phyloP scores from a whole-genome alignment of 2,888 invertebrate species.

The Lasioglossum malachurum region DNA sequence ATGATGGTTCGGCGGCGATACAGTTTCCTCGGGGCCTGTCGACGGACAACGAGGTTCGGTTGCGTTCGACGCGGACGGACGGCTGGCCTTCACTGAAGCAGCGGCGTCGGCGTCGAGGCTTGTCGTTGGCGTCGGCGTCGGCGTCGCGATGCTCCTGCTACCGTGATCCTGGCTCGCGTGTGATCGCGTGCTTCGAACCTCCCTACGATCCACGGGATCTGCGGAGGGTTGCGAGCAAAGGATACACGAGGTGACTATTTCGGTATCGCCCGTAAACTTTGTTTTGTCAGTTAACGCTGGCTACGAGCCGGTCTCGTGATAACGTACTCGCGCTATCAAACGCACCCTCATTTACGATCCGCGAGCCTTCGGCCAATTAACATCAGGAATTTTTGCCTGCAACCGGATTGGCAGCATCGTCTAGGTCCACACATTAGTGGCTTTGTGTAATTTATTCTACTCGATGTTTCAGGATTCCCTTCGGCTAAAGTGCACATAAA shows the following conservation, averaged over 20 bases:
- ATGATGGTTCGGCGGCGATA: conserved; percentile 71
- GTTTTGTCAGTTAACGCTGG: conserved; percentile 34
- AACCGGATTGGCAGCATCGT: too few species aligned
- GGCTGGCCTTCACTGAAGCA: conserved; percentile 78
- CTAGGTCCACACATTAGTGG: too few species aligned
- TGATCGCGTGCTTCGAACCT: conserved; percentile 78
- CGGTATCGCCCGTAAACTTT: conserved; percentile 21
- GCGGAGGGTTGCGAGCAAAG: conserved; percentile 12
- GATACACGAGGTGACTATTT: conserved; percentile 11
- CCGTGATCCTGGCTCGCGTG: conserved; percentile 63
- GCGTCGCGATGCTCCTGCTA: conserved; percentile 65
- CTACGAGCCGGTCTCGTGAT: not conserved
- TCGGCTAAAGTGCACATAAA: too few species aligned
- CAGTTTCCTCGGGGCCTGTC: conserved; percentile 74
- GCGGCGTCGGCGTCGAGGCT: conserved; percentile 46
- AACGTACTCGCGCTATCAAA: not conserved
- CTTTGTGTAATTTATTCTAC: too few species aligned
- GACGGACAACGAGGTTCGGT: conserved; percentile 60
- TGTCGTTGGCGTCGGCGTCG: conserved; percentile 38
- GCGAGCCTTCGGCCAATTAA: too few species aligned
- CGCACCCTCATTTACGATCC: not conserved
- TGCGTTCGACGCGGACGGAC: conserved; percentile 76
- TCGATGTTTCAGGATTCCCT: too few species aligned
- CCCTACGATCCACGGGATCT: conserved; percentile 47
- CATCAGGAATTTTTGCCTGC: too few species aligned